Conservation (phyloP, 2,797 vertebrate genomes). For the Amazonetta brasiliensis region DNA sequence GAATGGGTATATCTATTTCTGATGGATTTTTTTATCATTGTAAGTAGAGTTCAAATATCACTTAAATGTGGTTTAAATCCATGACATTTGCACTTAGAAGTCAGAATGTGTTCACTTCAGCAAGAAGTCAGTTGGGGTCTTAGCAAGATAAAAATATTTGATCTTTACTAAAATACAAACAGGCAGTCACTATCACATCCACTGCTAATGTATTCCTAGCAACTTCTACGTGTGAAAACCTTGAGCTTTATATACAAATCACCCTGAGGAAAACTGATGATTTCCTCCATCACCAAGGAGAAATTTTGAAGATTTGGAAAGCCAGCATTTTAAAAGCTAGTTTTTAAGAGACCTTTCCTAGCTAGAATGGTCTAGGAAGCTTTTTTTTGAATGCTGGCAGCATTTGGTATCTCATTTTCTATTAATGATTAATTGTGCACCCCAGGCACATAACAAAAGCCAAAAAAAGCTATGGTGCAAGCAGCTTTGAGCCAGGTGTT, state of each 20-base stretch:
- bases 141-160: slow-evolving; percentile 3
- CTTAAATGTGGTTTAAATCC: neutral
- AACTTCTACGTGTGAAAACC: slow-evolving; percentile 6
- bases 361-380: slow-evolving; percentile 1
- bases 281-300: neutral
- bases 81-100: neutral
- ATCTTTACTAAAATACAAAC: slow-evolving; percentile 15
- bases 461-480: slow-evolving; percentile 1
- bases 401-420: neutral
- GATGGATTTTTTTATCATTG: neutral
- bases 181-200: neutral
- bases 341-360: neutral
- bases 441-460: neutral
- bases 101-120: slow-evolving; percentile 2
- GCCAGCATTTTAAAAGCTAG: neutral
- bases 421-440: slow-evolving; percentile 39
- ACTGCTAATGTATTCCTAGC: slow-evolving; percentile 29
- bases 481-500: slow-evolving; percentile 7
- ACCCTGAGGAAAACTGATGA: neutral
- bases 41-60: neutral
- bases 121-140: neutral
- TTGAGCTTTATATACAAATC: slow-evolving; percentile 6
- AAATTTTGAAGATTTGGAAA: neutral
- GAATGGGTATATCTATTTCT: neutral
- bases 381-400: neutral